Base-by-base conservation (phyloP, 92 coral and sea anemone species). In the Porites rus region DNA sequence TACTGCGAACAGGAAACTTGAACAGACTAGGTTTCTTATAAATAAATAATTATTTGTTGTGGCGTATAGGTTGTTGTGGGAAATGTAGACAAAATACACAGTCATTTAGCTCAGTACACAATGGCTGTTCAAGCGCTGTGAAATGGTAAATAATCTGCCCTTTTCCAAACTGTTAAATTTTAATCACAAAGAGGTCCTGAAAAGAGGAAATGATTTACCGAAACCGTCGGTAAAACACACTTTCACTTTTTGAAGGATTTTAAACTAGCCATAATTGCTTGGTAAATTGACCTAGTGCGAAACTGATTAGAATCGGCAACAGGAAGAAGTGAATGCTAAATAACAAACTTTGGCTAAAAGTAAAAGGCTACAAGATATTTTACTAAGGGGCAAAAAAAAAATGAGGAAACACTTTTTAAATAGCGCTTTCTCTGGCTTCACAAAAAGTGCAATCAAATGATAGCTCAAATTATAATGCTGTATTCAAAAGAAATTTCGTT, bases 1-100 rank as follows among this genome's bases (percentile, higher is more conserved):
- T 22, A 80, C 85, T 28, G 21, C 70, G 71, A 69, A 81, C 86
- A 50, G 62, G 51, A 59, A 70, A 70, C 19, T 81, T 53, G 43
- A 70, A 28, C 59, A 56, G 5, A 38, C 65, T 18, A n/a, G 70
- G 17, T 63, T 22, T 59, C 75, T 69, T 21, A 81, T 81, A 53
- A 81, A 81, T 81, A 81, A 81, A 58, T 69, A 69, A 71, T 70
- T 54, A 81, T 72, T 70, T 70, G 75, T 51, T 43, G 10, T 69
- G 86, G 75, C 86, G 77, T 64, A 78, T 64, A 64, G 6, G 25
- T 31, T 12, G 52, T 19, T 65, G 68, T 50, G 83, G 60, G 65
- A 52, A 60, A 81, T 71, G 31, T 70, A 71, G n/a, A 58, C 38
- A 69, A 70, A 70, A 81, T 71, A 77, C 56, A 81, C 75, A 81